Evolutionary conservation across 2,888 invertebrate genomes (phyloP).

Genomic region (Escarpia spicata): DNA sequence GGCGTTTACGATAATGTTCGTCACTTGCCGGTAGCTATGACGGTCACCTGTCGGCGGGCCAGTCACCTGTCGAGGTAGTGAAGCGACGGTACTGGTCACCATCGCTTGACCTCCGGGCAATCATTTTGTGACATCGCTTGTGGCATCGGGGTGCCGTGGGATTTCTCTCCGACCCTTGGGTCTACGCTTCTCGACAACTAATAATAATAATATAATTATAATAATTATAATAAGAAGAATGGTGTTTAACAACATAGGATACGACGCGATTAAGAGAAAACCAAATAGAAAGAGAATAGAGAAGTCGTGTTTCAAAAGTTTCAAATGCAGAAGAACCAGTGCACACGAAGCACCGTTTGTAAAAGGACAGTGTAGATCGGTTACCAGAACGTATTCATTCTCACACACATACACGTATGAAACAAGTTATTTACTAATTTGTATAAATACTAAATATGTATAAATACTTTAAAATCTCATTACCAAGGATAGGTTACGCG

Average conservation of each 20-base stretch:
- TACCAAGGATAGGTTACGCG: too few species aligned
- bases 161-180: not conserved
- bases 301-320: not conserved
- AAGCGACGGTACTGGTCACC: not conserved
- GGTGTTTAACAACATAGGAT: too few species aligned
- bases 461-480: not conserved
- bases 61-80: not conserved
- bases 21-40: not conserved
- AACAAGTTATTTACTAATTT: not conserved
- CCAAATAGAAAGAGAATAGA: not conserved
- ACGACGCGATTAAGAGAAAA: not conserved
- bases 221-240: too few species aligned
- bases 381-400: not conserved
- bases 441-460: not conserved
- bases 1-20: not conserved
- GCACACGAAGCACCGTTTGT: not conserved
- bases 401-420: not conserved
- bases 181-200: not conserved
- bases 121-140: not conserved
- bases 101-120: not conserved
- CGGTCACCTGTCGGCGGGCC: not conserved
- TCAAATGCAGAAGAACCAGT: not conserved
- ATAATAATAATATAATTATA: too few species aligned
- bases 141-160: not conserved
- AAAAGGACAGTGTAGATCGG: not conserved